Evolutionary conservation across 2,888 invertebrate species (phyloP).

Genomic region (Hartigia nigra): DNA sequence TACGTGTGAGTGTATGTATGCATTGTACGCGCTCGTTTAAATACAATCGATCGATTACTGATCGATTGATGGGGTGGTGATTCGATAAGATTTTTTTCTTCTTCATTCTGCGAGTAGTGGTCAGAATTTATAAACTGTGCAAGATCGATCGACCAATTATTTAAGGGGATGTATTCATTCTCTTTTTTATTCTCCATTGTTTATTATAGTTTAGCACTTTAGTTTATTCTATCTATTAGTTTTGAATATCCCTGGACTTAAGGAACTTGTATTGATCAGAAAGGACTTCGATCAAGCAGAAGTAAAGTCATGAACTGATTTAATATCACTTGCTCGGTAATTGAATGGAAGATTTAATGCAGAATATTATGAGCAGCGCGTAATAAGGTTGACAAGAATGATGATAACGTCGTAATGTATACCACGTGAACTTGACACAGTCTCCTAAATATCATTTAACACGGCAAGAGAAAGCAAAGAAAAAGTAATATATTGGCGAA

Average conservation of each 20-base stretch:
- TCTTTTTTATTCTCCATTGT: background rate
- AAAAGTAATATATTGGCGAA: conserved; percentile 45
- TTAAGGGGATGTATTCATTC: background rate
- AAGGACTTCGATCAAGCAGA: too few relatives aligned
- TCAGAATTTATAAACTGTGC: background rate
- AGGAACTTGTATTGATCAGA: background rate
- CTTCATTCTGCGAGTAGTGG: background rate
- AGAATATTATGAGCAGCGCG: background rate
- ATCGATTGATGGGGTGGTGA: background rate
- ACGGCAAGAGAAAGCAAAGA: conserved; percentile 27
- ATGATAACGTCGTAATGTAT: background rate
- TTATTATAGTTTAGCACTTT: background rate
- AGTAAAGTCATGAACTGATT: background rate
- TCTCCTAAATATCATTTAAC: conserved; percentile 5
- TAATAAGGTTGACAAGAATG: conserved; percentile 17
- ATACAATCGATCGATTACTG: background rate
- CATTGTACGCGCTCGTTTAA: background rate
- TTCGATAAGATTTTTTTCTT: background rate
- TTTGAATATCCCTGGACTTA: background rate
- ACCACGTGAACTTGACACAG: background rate
- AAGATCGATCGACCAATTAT: background rate
- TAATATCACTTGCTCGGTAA: background rate
- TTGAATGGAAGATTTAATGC: background rate
- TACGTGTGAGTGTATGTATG: background rate
- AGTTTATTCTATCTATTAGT: background rate